A percentile compares a stretch with the other conserved stretches of the same genome.
These are phyloP conservation scores for Callinectes sapidus DNA, from an alignment of 2,888 invertebrate species.

Conservation along the genomic window DNA sequence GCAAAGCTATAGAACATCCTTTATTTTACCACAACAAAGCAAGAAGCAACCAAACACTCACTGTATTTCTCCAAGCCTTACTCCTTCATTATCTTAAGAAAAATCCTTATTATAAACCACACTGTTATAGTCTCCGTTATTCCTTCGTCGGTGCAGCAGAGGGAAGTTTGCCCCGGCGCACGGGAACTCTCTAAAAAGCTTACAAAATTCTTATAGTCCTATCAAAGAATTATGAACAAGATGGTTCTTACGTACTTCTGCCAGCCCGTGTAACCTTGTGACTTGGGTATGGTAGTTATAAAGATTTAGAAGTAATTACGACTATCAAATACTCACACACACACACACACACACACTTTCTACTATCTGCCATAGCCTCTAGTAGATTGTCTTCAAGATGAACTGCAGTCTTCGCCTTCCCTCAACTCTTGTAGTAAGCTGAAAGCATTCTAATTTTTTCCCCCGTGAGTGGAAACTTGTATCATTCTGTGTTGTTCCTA, in stretches of 20 bases:
- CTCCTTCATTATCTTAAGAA: background rate
- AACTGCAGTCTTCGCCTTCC: background rate
- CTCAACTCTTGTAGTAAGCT: background rate
- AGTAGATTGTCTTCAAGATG: background rate
- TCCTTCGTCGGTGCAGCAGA: background rate
- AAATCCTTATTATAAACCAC: background rate
- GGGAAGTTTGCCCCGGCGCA: background rate
- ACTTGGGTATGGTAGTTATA: background rate
- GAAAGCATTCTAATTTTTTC: background rate
- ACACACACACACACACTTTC: slow-evolving; percentile 13
- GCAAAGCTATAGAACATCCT: background rate
- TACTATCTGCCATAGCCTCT: background rate
- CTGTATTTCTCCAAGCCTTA: background rate
- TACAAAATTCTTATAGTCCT: background rate
- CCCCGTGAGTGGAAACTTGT: background rate
- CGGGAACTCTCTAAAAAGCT: background rate
- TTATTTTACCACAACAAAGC: background rate
- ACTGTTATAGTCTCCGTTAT: background rate
- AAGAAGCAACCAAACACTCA: background rate
- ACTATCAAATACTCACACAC: background rate
- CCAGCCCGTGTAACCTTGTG: background rate
- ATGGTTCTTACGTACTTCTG: background rate
- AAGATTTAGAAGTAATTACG: background rate
- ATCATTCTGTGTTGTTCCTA: background rate
- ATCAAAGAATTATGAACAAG: background rate